phyloP scores from a whole-genome alignment of 2,888 invertebrate species.

The Morpho deidamia region DNA sequence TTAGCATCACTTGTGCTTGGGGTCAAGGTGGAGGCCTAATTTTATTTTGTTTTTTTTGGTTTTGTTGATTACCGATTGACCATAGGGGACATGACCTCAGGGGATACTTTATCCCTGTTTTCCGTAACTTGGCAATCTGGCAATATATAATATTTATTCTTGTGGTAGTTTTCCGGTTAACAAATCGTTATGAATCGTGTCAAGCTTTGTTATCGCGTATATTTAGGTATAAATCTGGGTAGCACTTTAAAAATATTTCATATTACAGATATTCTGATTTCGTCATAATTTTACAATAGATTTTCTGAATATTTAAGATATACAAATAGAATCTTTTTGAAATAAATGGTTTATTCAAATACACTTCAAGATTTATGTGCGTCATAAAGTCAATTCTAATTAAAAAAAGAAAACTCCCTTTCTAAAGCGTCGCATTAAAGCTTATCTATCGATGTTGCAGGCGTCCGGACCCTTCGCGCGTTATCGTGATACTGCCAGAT shows the following conservation, averaged over 20 bases:
- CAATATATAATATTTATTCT: too few relatives aligned
- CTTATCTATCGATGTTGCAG: constrained; percentile 63
- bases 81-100: too few relatives aligned
- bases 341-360: constrained; percentile 20
- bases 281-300: too few relatives aligned
- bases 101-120: too few relatives aligned
- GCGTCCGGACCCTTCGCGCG: constrained; percentile 59
- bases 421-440: constrained; percentile 49
- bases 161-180: too few relatives aligned
- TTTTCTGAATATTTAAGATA: constrained; percentile 36
- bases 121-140: too few relatives aligned
- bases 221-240: too few relatives aligned
- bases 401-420: constrained; percentile 28
- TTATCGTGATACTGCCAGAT: constrained; percentile 69
- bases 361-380: constrained; percentile 15
- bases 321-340: not conserved
- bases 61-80: too few relatives aligned
- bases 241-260: too few relatives aligned
- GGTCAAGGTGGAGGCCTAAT: constrained; percentile 14
- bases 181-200: too few relatives aligned
- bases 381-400: constrained; percentile 54
- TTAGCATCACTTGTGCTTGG: constrained; percentile 14
- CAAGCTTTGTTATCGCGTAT: too few relatives aligned
- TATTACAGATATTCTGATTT: too few relatives aligned
- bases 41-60: constrained; percentile 19